Evolutionary conservation across 2,888 invertebrate genomes (phyloP).

Genomic region (Cosmia pyralina): DNA sequence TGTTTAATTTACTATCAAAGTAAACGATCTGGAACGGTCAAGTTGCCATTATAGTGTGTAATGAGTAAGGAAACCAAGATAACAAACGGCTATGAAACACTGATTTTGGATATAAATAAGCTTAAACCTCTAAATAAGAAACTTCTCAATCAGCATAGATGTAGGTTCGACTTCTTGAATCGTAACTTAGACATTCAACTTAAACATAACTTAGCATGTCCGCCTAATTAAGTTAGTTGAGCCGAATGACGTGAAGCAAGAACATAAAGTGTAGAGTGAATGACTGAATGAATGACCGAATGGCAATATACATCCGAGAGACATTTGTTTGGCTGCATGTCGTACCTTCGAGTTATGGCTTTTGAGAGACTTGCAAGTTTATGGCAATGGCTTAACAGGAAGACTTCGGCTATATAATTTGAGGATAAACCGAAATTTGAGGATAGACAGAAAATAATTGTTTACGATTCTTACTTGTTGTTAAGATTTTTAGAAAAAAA

Average conservation of each 20-base stretch:
- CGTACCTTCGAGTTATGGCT: constrained; percentile 42
- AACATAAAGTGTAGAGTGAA: constrained; percentile 51
- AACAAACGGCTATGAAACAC: not conserved
- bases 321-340: constrained; percentile 51
- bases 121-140: not conserved
- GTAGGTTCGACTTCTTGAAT: constrained; percentile 43
- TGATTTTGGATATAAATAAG: constrained; percentile 2
- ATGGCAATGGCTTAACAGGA: not conserved
- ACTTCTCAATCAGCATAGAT: constrained; percentile 42
- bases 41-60: not conserved
- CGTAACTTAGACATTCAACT: constrained; percentile 41
- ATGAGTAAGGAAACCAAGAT: not conserved
- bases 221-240: constrained; percentile 53
- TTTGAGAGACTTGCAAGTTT: not conserved
- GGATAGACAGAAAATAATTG: not conserved
- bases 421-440: not conserved
- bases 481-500: too few relatives aligned
- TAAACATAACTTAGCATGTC: constrained; percentile 39
- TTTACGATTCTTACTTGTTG: not conserved
- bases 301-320: constrained; percentile 19
- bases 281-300: constrained; percentile 36
- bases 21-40: constrained; percentile 36
- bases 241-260: constrained; percentile 46
- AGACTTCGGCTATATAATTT: not conserved
- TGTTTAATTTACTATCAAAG: constrained; percentile 20